Percentiles rank a stretch among this genome's conserved stretches.
Evolutionary conservation across 2,888 invertebrate genomes (phyloP).

Genomic region (Drosophila fungiperda): DNA sequence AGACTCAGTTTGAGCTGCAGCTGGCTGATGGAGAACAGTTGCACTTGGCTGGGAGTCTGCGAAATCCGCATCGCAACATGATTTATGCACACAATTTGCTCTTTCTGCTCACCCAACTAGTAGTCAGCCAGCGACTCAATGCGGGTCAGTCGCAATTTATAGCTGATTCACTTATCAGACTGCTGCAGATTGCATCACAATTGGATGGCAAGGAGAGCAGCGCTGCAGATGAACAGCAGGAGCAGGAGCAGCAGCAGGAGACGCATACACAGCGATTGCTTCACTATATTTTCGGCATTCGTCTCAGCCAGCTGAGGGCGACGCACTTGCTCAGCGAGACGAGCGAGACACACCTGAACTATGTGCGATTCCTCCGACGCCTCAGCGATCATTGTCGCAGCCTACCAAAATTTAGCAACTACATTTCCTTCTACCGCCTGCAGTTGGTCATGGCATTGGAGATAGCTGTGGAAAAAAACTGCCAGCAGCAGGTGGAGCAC

Average conservation of each 20-base stretch:
- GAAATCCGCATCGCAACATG: constrained; percentile 77
- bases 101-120: constrained; percentile 72
- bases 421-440: constrained; percentile 76
- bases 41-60: constrained; percentile 58
- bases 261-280: constrained; percentile 69
- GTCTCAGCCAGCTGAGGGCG: constrained; percentile 72
- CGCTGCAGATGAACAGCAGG: constrained; percentile 25
- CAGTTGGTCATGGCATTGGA: constrained; percentile 81
- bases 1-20: constrained; percentile 53
- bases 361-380: constrained; percentile 74
- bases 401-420: constrained; percentile 64
- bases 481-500: not conserved
- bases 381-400: constrained; percentile 71
- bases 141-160: constrained; percentile 66
- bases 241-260: constrained; percentile 29
- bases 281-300: constrained; percentile 82
- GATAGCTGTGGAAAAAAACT: constrained; percentile 47
- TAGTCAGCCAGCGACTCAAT: constrained; percentile 56
- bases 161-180: constrained; percentile 71
- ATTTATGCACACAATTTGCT: constrained; percentile 81
- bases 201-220: constrained; percentile 35
- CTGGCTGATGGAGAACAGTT: constrained; percentile 68
- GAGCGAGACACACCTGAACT: constrained; percentile 67
- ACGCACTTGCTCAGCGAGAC: constrained; percentile 71
- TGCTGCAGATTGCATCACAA: constrained; percentile 60